These are phyloP conservation scores for Sarcophaga peregrina DNA, from an alignment of 1,140 invertebrate genomes.

Conservation along the genomic window DNA sequence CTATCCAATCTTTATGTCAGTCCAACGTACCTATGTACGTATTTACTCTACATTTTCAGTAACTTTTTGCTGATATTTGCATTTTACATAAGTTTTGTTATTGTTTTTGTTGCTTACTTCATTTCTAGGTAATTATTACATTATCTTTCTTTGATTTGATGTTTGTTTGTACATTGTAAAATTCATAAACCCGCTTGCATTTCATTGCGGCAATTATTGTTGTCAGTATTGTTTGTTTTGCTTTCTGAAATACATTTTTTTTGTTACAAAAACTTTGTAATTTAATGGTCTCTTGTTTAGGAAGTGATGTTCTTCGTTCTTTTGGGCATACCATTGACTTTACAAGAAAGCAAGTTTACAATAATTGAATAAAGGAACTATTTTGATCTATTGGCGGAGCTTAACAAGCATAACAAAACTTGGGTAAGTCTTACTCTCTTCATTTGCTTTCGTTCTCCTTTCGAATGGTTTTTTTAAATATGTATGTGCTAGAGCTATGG, in stretches of 20 bases:
- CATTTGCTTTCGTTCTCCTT: no score
- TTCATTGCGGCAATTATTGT: not conserved
- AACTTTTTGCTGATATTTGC: not conserved
- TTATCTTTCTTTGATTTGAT: not conserved
- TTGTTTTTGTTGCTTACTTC: not conserved
- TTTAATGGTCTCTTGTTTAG: not conserved
- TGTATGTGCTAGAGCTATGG: no score
- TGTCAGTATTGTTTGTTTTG: not conserved
- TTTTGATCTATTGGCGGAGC: not conserved
- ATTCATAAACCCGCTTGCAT: not conserved
- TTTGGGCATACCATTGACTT: not conserved
- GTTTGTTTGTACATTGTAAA: not conserved
- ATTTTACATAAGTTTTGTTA: not conserved
- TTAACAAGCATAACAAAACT: not conserved
- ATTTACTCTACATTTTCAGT: not conserved
- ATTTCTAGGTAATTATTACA: constrained; percentile 41
- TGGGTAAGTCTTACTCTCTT: not conserved
- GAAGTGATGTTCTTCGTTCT: not conserved
- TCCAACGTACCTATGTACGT: no score
- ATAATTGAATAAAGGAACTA: not conserved
- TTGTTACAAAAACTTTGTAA: not conserved
- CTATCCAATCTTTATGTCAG: no score
- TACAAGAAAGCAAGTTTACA: not conserved
- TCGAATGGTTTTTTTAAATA: no score
- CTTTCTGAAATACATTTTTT: not conserved